Evolutionary conservation across 2,888 invertebrate genomes (phyloP).

Genomic region (Pterostichus madidus): DNA sequence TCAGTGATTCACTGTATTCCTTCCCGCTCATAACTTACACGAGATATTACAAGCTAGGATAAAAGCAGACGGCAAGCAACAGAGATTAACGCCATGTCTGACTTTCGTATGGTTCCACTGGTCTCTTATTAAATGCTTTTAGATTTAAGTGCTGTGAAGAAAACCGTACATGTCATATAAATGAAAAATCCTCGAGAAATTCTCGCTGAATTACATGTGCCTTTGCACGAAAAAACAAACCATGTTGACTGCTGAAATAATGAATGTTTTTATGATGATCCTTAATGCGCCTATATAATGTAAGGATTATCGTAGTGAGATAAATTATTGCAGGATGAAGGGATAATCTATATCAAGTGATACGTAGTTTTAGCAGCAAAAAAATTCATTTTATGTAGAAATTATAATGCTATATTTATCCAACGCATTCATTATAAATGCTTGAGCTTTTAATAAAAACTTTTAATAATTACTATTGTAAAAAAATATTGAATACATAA

Average conservation of each 20-base stretch:
- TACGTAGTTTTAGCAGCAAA: background rate
- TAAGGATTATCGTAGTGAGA: constrained; percentile 1
- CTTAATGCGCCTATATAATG: constrained; percentile 16
- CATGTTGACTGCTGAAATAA: constrained; percentile 18
- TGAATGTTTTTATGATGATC: constrained; percentile 33
- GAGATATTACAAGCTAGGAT: background rate
- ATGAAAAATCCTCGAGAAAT: constrained; percentile 18
- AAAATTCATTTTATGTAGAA: background rate
- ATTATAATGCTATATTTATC: too few species aligned
- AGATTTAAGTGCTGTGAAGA: constrained; percentile 39
- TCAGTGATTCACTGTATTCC: constrained; percentile 2
- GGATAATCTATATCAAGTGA: background rate
- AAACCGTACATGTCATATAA: constrained; percentile 33
- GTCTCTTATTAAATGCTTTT: constrained; percentile 31
- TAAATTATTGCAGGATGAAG: background rate
- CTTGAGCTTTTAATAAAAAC: too few species aligned
- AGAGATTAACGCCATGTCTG: constrained; percentile 25
- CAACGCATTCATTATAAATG: too few species aligned
- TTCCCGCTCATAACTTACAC: background rate
- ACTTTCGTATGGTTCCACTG: constrained; percentile 1
- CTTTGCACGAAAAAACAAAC: constrained; percentile 20
- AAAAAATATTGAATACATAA: too few species aligned
- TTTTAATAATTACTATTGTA: too few species aligned
- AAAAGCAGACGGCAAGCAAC: background rate
- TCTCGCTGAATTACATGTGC: background rate